These are phyloP conservation scores for Pollenia labialis DNA, from an alignment of 2,888 invertebrate species.

Conservation along the genomic window DNA sequence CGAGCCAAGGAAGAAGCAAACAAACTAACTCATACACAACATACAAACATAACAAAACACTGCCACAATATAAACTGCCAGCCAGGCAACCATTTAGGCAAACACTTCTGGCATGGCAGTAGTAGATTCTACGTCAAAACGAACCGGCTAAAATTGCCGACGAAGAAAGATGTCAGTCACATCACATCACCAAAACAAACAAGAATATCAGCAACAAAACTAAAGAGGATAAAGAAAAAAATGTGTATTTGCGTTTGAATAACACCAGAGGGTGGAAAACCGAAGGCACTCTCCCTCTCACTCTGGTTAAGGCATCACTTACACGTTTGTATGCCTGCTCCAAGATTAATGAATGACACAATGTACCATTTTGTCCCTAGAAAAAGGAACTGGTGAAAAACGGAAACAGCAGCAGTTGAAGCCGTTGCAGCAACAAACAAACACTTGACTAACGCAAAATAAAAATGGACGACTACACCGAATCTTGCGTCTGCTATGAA, in stretches of 20 bases:
- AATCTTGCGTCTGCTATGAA: no score
- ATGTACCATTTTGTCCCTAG: slow-evolving; percentile 11
- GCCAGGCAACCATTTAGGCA: slow-evolving; percentile 31
- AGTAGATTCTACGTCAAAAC: slow-evolving; percentile 29
- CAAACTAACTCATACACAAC: background rate
- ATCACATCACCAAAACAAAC: slow-evolving; percentile 56
- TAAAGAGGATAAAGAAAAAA: slow-evolving; percentile 18
- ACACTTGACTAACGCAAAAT: no score
- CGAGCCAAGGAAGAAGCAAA: slow-evolving; percentile 65
- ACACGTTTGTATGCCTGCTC: slow-evolving; percentile 3
- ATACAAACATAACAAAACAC: background rate
- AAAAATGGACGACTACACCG: no score
- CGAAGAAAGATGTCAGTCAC: slow-evolving; percentile 52
- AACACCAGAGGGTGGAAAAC: slow-evolving; percentile 55
- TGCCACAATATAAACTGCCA: slow-evolving; percentile 3
- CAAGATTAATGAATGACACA: slow-evolving; percentile 12
- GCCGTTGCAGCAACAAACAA: slow-evolving; percentile 52
- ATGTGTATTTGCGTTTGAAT: slow-evolving; percentile 54
- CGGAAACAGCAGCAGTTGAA: slow-evolving; percentile 67
- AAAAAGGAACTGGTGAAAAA: slow-evolving; percentile 33
- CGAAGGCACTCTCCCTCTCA: slow-evolving; percentile 43
- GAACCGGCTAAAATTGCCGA: slow-evolving; percentile 47
- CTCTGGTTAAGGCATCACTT: slow-evolving; percentile 32
- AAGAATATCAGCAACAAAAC: slow-evolving; percentile 22
- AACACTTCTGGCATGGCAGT: slow-evolving; percentile 39